Evolutionary conservation across 1,140 invertebrate genomes (phyloP).

Genomic region (Alviniconcha marisindica): DNA sequence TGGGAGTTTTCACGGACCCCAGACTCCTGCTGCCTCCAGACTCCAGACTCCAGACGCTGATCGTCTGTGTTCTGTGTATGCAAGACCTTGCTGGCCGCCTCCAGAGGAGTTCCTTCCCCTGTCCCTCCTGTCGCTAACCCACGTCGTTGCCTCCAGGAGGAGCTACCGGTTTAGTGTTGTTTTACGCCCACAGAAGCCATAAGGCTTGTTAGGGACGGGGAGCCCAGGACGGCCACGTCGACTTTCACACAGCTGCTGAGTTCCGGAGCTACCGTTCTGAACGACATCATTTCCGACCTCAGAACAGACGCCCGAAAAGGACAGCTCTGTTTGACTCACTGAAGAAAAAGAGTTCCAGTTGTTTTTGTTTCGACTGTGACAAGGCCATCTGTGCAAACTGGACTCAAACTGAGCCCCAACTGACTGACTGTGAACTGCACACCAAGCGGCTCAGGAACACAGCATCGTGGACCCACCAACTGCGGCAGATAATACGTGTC

Average conservation of each 20-base stretch:
- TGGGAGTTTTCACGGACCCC: background rate
- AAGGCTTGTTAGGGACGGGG: too few relatives aligned
- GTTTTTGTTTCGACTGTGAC: background rate
- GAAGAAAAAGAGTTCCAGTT: background rate
- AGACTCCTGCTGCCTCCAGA: constrained; percentile 13
- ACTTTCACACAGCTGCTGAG: too few relatives aligned
- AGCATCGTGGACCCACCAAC: background rate
- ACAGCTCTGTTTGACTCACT: background rate
- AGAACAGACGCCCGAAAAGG: background rate
- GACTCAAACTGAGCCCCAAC: background rate
- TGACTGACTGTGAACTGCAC: too few relatives aligned
- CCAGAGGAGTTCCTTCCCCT: background rate
- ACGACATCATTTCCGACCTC: constrained; percentile 12
- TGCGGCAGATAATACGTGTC: background rate
- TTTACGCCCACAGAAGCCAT: too few relatives aligned
- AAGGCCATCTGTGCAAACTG: background rate
- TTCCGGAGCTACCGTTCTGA: background rate
- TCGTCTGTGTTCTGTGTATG: background rate
- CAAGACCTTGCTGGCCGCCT: background rate
- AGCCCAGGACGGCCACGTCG: too few relatives aligned
- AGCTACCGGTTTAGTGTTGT: too few relatives aligned
- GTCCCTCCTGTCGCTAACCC: background rate
- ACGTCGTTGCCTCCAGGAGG: background rate
- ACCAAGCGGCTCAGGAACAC: background rate
- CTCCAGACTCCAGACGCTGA: too few relatives aligned